Percentiles rank a stretch among this genome's conserved stretches.
phyloP scores from a whole-genome alignment of 2,797 vertebrate species.

The Ciconia nigra region DNA sequence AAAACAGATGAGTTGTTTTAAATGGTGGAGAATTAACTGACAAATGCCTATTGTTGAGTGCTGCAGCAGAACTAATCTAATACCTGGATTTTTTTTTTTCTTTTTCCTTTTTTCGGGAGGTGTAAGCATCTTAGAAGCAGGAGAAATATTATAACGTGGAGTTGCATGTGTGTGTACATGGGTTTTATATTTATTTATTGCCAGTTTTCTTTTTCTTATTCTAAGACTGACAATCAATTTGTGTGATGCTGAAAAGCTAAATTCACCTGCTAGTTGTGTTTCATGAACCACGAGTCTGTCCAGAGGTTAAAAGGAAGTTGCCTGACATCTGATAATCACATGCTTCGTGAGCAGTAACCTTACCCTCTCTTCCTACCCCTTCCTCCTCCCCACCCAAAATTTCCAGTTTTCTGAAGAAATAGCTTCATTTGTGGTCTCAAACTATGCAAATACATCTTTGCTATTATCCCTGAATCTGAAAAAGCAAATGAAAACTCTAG shows the following conservation, averaged over 20 bases:
- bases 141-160: neutral
- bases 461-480: neutral
- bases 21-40: neutral
- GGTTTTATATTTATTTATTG: neutral
- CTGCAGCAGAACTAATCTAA: neutral
- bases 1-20: neutral
- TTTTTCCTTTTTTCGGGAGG: rapidly evolving
- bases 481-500: neutral
- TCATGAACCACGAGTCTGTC: neutral
- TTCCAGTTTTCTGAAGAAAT: neutral
- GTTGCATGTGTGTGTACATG: neutral
- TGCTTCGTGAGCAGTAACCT: neutral
- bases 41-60: neutral
- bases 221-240: neutral
- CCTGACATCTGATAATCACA: neutral
- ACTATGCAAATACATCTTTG: neutral
- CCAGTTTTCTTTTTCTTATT: neutral
- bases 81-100: neutral
- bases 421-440: neutral
- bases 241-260: neutral
- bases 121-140: neutral
- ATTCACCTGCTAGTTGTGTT: neutral
- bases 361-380: neutral
- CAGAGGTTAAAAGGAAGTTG: neutral
- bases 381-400: neutral